phyloP scores from a whole-genome alignment of 2,888 invertebrate species.

The Clostera curtula region DNA sequence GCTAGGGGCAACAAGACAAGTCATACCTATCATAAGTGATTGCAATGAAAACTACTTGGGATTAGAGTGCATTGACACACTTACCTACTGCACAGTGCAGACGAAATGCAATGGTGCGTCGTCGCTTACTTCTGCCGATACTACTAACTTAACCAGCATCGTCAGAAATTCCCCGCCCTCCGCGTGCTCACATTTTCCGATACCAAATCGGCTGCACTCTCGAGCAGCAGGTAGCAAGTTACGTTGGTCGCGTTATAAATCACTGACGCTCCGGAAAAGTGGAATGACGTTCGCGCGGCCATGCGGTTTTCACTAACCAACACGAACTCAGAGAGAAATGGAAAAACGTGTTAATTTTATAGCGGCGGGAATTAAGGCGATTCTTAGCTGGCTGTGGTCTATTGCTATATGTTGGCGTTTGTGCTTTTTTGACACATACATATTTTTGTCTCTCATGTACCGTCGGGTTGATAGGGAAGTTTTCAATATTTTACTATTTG shows the following conservation, averaged over 20 bases:
- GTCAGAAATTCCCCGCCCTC: constrained; percentile 37
- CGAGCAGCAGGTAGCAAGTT: constrained; percentile 33
- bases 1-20: constrained; percentile 38
- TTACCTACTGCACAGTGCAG: constrained; percentile 69
- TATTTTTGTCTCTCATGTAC: too few species aligned
- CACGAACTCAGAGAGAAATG: constrained; percentile 60
- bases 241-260: constrained; percentile 46
- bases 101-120: constrained; percentile 62
- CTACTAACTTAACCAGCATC: constrained; percentile 35
- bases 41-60: constrained; percentile 57
- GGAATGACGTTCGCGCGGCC: constrained; percentile 68
- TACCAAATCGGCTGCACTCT: constrained; percentile 23
- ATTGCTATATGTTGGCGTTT: too few species aligned
- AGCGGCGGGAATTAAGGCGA: constrained; percentile 30
- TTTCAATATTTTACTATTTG: too few species aligned
- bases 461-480: too few species aligned
- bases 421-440: too few species aligned
- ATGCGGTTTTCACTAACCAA: constrained; percentile 66
- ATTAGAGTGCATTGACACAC: constrained; percentile 71
- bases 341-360: constrained; percentile 51
- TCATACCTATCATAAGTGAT: constrained; percentile 64
- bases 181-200: constrained; percentile 15
- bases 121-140: constrained; percentile 51
- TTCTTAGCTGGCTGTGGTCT: constrained; percentile 5
- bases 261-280: constrained; percentile 69